These are phyloP conservation scores for Crossaster papposus DNA, from an alignment of 53 echinoderm and acorn worm genomes.

Conservation along the genomic window DNA sequence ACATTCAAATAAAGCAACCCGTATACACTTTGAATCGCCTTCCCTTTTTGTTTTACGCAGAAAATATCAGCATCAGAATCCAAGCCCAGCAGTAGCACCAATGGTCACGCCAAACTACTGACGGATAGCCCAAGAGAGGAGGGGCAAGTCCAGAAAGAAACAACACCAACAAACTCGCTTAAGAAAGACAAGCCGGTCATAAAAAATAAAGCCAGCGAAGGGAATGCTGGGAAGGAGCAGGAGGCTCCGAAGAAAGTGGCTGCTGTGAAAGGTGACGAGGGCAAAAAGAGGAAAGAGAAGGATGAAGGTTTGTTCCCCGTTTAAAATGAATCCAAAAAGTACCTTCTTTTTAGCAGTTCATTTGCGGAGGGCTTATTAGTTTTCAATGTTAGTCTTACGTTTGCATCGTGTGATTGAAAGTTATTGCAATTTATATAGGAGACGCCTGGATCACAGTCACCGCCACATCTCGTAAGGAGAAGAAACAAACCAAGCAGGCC, in stretches of 20 bases:
- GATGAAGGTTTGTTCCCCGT: slow-evolving; percentile 25
- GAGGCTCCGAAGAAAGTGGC: slow-evolving; percentile 1
- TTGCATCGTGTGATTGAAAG: neutral
- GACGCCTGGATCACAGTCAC: slow-evolving; percentile 46
- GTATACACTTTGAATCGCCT: too few species aligned
- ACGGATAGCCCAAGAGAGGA: slow-evolving; percentile 28
- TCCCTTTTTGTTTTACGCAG: neutral
- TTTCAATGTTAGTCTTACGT: neutral
- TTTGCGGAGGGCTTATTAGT: neutral
- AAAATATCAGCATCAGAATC: slow-evolving; percentile 34
- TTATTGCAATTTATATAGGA: neutral
- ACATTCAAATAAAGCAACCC: too few species aligned
- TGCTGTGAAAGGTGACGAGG: neutral
- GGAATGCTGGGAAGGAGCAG: neutral
- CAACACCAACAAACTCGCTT: slow-evolving; percentile 7
- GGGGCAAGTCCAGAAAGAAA: slow-evolving; percentile 2
- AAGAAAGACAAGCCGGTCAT: slow-evolving; percentile 36
- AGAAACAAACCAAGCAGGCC: slow-evolving; percentile 29
- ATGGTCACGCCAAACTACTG: slow-evolving; percentile 42
- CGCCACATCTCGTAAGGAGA: slow-evolving; percentile 35
- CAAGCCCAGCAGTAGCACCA: slow-evolving; percentile 51
- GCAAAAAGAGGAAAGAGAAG: neutral
- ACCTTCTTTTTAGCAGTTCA: neutral
- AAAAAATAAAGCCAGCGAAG: slow-evolving; percentile 27
- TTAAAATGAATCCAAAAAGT: neutral